phyloP scores from a whole-genome alignment of 2,113 vertebrate genomes.

The Aramus guarauna region DNA sequence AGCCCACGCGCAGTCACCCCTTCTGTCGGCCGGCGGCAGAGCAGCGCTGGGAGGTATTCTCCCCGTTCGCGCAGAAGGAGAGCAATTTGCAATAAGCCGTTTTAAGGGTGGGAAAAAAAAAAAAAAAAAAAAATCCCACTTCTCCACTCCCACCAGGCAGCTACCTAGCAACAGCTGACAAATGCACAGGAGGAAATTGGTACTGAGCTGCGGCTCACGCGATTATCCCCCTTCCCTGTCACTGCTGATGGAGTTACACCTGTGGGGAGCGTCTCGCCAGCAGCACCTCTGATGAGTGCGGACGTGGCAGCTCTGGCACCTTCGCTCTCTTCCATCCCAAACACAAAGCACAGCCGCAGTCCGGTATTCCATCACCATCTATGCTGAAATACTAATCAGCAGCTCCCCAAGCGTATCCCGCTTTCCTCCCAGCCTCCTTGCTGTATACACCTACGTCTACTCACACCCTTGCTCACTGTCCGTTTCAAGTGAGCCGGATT shows the following conservation, averaged over 20 bases:
- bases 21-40: background rate
- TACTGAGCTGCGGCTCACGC: background rate
- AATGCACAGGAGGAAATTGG: background rate
- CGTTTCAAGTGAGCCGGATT: background rate
- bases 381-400: background rate
- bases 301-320: background rate
- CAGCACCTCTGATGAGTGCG: background rate
- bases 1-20: background rate
- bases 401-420: background rate
- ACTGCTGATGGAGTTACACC: background rate
- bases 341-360: background rate
- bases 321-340: background rate
- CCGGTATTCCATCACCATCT: background rate
- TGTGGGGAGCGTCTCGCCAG: background rate
- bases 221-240: background rate
- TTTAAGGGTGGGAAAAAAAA: background rate
- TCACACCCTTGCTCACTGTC: background rate
- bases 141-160: background rate
- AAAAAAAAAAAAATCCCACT: background rate
- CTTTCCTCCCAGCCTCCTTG: background rate
- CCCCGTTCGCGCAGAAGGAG: background rate
- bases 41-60: background rate
- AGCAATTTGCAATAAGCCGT: background rate
- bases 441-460: background rate
- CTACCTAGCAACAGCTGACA: slow-evolving; percentile 1